Conservation (phyloP, 2,888 invertebrate species). For the Lutraria lutraria region DNA sequence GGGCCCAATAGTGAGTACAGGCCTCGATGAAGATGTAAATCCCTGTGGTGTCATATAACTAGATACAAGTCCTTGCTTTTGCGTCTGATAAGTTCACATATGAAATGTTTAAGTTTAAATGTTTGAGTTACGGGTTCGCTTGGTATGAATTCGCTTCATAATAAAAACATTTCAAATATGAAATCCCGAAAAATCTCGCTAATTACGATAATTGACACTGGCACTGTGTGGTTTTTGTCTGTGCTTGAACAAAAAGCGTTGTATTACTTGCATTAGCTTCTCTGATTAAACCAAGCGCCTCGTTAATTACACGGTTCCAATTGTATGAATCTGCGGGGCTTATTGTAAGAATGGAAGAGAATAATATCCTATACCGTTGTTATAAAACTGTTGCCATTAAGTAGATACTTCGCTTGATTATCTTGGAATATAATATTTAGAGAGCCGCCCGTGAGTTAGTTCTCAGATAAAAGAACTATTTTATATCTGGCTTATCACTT, state of each 20-base stretch:
- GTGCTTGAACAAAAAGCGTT: neutral
- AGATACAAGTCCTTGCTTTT: no score
- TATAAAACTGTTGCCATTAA: neutral
- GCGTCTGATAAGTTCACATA: no score
- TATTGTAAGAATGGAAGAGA: neutral
- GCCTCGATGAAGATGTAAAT: no score
- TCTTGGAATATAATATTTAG: neutral
- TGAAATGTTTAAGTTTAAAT: neutral
- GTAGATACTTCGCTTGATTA: neutral
- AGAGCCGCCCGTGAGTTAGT: neutral
- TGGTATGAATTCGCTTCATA: no score
- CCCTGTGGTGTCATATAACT: no score
- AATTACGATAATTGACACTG: neutral
- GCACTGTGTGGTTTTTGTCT: neutral
- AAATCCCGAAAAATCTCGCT: neutral
- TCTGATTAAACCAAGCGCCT: neutral
- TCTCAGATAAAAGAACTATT: neutral
- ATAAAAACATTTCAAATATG: neutral
- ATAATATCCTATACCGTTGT: neutral
- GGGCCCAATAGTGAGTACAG: no score
- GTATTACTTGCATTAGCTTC: neutral
- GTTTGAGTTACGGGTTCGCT: neutral
- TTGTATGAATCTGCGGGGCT: neutral
- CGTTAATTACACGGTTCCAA: neutral
- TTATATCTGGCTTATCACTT: neutral